Percentiles rank a stretch among this genome's conserved stretches.
Evolutionary conservation across 2,797 vertebrate genomes (phyloP).

Genomic region (Gorsachius magnificus): DNA sequence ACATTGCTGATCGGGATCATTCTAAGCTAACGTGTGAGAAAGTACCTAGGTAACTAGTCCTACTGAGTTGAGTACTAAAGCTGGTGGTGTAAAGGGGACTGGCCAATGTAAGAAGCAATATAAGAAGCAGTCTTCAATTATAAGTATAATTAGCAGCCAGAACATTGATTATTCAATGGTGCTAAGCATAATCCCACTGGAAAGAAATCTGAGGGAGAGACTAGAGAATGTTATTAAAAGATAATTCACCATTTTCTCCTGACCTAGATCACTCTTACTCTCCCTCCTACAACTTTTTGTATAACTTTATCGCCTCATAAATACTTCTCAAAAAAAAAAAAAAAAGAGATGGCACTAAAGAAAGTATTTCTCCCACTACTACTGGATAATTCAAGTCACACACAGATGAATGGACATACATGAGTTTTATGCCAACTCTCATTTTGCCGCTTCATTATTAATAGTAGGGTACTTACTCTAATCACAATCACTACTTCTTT

Average conservation of each 20-base stretch:
- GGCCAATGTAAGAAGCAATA: neutral
- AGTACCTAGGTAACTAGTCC: neutral
- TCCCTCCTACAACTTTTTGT: neutral
- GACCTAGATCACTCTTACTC: neutral
- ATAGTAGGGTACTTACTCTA: neutral
- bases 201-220: neutral
- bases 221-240: neutral
- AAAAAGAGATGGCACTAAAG: neutral
- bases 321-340: neutral
- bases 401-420: neutral
- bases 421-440: neutral
- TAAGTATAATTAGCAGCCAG: neutral
- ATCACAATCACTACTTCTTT: neutral
- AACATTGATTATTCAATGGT: neutral
- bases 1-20: neutral
- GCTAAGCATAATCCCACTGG: neutral
- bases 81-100: neutral
- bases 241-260: neutral
- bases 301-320: neutral
- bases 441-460: constrained; percentile 13
- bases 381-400: neutral
- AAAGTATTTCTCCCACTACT: neutral
- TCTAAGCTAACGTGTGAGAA: neutral
- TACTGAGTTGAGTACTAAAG: neutral
- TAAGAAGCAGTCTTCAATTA: neutral